These are phyloP conservation scores for Camptogramma bilineatum DNA, from an alignment of 2,888 invertebrate genomes.

Conservation along the genomic window DNA sequence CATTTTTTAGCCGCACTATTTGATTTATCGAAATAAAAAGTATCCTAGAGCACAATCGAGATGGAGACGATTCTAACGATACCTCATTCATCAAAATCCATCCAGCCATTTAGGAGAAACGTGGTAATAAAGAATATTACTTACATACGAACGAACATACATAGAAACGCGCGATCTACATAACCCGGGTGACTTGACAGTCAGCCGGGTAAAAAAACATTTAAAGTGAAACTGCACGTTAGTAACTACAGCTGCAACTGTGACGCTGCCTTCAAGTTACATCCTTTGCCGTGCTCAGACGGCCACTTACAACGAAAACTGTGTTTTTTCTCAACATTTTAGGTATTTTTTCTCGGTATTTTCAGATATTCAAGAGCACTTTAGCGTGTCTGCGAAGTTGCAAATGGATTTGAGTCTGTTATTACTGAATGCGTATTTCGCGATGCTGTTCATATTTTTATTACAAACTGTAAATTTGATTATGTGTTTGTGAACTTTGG, in stretches of 20 bases:
- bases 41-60: too few species aligned
- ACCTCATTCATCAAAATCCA: too few species aligned
- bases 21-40: too few species aligned
- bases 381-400: slow-evolving; percentile 55
- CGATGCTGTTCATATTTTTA: slow-evolving; percentile 15
- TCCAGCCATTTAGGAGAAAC: too few species aligned
- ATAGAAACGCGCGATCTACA: too few species aligned
- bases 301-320: slow-evolving; percentile 72
- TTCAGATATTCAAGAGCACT: slow-evolving; percentile 49
- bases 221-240: slow-evolving; percentile 8
- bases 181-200: too few species aligned
- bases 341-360: slow-evolving; percentile 52
- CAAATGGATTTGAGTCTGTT: slow-evolving; percentile 49
- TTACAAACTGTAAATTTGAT: slow-evolving; percentile 8
- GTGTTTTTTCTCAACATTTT: slow-evolving; percentile 63
- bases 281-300: slow-evolving; percentile 75
- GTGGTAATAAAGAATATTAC: too few species aligned
- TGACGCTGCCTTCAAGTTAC: slow-evolving; percentile 45
- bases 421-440: slow-evolving; percentile 31
- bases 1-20: too few species aligned
- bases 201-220: too few species aligned
- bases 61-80: too few species aligned
- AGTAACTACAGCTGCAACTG: slow-evolving; percentile 4
- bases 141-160: too few species aligned
- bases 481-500: too few species aligned